These are phyloP conservation scores for Dermochelys coriacea DNA, from an alignment of 2,797 vertebrate genomes.

Conservation along the genomic window DNA sequence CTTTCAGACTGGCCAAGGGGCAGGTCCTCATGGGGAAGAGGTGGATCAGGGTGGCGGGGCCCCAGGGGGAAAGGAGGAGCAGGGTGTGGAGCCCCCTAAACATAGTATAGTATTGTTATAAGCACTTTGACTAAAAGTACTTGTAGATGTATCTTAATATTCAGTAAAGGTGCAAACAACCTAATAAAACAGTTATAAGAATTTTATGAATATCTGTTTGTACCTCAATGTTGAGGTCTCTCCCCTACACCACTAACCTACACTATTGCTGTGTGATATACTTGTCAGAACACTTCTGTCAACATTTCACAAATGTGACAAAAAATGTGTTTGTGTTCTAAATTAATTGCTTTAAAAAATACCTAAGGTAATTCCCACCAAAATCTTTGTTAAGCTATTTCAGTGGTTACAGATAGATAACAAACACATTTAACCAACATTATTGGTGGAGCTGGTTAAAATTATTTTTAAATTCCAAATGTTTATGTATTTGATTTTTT, in stretches of 20 bases:
- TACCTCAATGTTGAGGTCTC: background rate
- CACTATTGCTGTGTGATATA: too few relatives aligned
- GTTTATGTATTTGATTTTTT: background rate
- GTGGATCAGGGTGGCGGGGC: too few relatives aligned
- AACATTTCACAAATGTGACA: background rate
- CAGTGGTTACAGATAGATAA: background rate
- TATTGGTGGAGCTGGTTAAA: background rate
- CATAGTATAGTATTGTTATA: too few relatives aligned
- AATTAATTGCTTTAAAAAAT: background rate
- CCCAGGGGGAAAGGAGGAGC: too few relatives aligned
- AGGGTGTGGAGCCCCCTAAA: too few relatives aligned
- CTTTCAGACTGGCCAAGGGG: too few relatives aligned
- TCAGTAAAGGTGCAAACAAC: background rate
- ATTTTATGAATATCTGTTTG: background rate
- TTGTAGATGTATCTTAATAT: background rate
- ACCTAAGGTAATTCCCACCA: background rate
- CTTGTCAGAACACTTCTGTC: background rate
- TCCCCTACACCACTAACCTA: background rate
- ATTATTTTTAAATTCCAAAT: background rate
- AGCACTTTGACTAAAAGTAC: too few relatives aligned
- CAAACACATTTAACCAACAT: background rate
- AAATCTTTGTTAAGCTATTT: background rate
- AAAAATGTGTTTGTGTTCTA: background rate
- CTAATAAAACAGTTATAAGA: background rate
- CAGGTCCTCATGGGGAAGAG: too few relatives aligned